A percentile compares a stretch with the other conserved stretches of the same genome.
Conservation (phyloP, 2,888 invertebrate genomes). For the Sclerodermus sp. region DNA sequence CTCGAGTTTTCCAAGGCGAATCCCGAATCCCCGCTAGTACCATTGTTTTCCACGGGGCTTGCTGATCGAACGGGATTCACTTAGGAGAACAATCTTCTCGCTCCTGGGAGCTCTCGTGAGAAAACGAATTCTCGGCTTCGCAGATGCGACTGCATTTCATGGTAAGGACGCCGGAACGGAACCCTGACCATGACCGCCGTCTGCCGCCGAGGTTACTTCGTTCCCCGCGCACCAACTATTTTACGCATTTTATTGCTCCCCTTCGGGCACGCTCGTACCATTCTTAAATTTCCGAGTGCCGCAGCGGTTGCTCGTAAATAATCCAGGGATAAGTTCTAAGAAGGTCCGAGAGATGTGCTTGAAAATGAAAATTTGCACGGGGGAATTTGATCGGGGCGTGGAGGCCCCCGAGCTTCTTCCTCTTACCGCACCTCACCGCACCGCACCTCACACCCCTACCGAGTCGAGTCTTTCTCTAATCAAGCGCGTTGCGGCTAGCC, state of each 20-base stretch:
- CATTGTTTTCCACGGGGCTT: background rate
- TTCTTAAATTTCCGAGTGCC: too few species aligned
- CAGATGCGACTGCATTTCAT: background rate
- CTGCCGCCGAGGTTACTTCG: background rate
- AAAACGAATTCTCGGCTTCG: background rate
- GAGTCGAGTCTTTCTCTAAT: too few species aligned
- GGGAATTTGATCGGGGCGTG: too few species aligned
- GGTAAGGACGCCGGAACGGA: background rate
- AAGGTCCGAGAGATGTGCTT: too few species aligned
- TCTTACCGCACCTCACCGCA: too few species aligned
- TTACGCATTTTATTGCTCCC: background rate
- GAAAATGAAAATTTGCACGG: too few species aligned
- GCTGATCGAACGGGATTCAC: constrained; percentile 3
- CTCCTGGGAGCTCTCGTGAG: background rate
- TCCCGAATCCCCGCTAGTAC: background rate
- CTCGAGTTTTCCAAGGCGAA: background rate
- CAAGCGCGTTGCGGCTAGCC: too few species aligned
- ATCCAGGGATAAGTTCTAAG: too few species aligned
- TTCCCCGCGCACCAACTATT: background rate
- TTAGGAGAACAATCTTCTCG: constrained; percentile 3
- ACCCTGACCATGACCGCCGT: background rate
- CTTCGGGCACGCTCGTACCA: too few species aligned
- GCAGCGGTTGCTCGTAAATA: too few species aligned
- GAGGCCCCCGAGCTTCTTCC: too few species aligned
- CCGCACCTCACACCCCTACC: too few species aligned